Conservation (phyloP, 2,113 vertebrate genomes). For the Lates calcarifer region DNA sequence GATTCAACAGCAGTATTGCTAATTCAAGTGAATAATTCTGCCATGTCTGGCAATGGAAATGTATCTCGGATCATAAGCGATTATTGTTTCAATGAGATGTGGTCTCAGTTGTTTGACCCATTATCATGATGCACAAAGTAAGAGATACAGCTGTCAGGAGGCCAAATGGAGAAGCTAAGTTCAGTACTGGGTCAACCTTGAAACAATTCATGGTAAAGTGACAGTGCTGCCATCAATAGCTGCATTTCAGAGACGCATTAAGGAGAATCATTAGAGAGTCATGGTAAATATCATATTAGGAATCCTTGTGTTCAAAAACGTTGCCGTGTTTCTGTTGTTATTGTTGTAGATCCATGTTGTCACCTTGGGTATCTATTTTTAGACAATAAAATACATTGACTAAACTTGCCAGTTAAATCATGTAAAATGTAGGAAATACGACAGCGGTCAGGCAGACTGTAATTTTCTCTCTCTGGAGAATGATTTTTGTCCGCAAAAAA, state of each 20-base stretch:
- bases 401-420: background rate
- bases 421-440: constrained; percentile 15
- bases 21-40: constrained; percentile 56
- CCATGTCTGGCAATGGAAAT: constrained; percentile 34
- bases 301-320: constrained; percentile 36
- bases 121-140: constrained; percentile 52
- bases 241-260: constrained; percentile 63
- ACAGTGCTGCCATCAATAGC: constrained; percentile 51
- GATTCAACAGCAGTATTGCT: constrained; percentile 15
- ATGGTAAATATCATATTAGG: constrained; percentile 54
- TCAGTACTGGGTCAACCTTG: constrained; percentile 67
- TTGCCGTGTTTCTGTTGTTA: constrained; percentile 30
- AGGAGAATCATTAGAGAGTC: constrained; percentile 64
- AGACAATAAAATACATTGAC: constrained; percentile 19
- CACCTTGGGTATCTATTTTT: constrained; percentile 21
- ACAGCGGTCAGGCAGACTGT: background rate
- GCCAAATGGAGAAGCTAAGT: constrained; percentile 65
- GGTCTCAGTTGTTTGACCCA: constrained; percentile 51
- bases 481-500: background rate
- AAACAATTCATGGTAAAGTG: constrained; percentile 73
- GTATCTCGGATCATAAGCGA: constrained; percentile 44
- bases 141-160: constrained; percentile 63
- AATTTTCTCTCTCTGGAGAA: background rate
- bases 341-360: constrained; percentile 18
- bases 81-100: constrained; percentile 42